Evolutionary conservation across 1,140 invertebrate genomes (phyloP).

Genomic region (Drosophila pseudoananassae): DNA sequence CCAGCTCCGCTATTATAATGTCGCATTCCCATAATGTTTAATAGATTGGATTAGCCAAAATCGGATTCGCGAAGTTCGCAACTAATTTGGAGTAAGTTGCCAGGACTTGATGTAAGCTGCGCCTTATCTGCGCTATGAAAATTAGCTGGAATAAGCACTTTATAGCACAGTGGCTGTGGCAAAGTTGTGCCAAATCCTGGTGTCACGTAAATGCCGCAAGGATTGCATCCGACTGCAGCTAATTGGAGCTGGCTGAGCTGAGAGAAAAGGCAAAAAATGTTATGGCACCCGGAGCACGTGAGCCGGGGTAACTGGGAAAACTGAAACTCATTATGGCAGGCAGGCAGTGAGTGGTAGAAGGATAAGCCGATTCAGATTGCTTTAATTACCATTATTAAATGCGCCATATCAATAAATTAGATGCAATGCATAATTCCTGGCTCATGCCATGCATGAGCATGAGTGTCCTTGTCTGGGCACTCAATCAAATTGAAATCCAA

Average conservation of each 20-base stretch:
- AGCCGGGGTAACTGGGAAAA: background rate
- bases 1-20: background rate
- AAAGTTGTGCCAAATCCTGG: conserved; percentile 34
- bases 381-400: conserved; percentile 41
- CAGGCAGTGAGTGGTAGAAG: background rate
- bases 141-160: conserved; percentile 41
- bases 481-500: conserved; percentile 52
- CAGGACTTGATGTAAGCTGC: conserved; percentile 35
- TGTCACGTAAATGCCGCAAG: conserved; percentile 53
- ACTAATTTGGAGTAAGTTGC: conserved; percentile 27
- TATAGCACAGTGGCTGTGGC: conserved; percentile 3
- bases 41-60: conserved; percentile 43
- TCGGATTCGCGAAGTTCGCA: background rate
- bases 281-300: conserved; percentile 54
- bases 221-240: conserved; percentile 51
- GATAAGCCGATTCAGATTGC: background rate
- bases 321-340: conserved; percentile 35
- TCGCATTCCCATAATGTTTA: conserved; percentile 19
- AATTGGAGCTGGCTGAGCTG: conserved; percentile 47
- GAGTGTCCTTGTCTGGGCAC: conserved; percentile 25
- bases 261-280: conserved; percentile 44
- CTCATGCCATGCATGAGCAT: background rate
- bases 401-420: conserved; percentile 50
- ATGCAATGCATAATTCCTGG: conserved; percentile 19
- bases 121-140: conserved; percentile 38